These are phyloP conservation scores for Loxodonta africana DNA, from an alignment of 2,113 vertebrate genomes.

Conservation along the genomic window DNA sequence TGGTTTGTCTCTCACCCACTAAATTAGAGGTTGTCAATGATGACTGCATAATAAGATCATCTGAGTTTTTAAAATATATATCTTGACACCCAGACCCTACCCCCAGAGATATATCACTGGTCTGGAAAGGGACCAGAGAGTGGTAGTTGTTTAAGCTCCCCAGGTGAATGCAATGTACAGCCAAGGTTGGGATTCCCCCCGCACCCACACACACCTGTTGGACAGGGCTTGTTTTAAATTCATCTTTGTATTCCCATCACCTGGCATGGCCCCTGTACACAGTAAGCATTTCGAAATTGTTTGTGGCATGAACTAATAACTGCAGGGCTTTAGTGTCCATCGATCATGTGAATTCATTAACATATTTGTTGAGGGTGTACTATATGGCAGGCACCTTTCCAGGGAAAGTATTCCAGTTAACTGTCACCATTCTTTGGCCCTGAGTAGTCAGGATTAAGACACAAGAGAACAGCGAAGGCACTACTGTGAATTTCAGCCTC, in stretches of 20 bases:
- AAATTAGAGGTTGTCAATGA: not conserved
- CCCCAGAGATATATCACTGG: not conserved
- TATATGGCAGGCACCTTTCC: not conserved
- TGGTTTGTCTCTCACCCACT: not conserved
- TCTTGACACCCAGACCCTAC: not conserved
- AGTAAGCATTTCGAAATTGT: not conserved
- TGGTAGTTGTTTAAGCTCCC: accelerated
- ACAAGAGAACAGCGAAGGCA: accelerated
- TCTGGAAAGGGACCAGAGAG: not conserved
- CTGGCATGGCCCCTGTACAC: not conserved
- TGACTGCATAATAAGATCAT: not conserved
- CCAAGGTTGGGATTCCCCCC: not conserved
- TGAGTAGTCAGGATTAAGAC: not conserved
- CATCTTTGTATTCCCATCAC: not conserved
- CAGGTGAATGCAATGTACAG: accelerated
- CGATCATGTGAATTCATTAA: not conserved
- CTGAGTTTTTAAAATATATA: not conserved
- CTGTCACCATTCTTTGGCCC: not conserved
- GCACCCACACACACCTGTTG: not conserved
- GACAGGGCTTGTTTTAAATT: not conserved
- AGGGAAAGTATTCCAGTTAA: accelerated
- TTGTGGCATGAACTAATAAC: not conserved
- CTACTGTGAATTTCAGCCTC: not conserved
- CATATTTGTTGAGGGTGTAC: not conserved
- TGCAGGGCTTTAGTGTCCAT: not conserved